Percentiles rank a stretch among this genome's conserved stretches.
phyloP scores from a whole-genome alignment of 1,140 invertebrate species.

The Drosophila grimshawi region DNA sequence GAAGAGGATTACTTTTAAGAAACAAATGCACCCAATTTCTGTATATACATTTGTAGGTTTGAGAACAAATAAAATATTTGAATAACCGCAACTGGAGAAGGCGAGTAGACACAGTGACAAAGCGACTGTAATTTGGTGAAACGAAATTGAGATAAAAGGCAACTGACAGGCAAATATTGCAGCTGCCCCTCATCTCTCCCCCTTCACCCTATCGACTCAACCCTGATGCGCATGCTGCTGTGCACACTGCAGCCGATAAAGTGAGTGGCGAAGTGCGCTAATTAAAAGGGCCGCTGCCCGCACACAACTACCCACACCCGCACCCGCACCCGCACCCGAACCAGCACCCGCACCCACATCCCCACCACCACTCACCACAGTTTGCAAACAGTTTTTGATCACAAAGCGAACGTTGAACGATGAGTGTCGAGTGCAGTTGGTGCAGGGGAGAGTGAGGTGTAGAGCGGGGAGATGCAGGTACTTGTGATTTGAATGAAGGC shows the following conservation, averaged over 20 bases:
- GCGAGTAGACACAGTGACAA: constrained; percentile 50
- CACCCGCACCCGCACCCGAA: not conserved
- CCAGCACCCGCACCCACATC: not conserved
- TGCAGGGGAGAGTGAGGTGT: not conserved
- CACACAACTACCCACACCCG: constrained; percentile 16
- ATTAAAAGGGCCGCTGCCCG: constrained; percentile 55
- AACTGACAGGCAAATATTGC: constrained; percentile 1
- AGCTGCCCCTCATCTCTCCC: not conserved
- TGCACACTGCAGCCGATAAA: constrained; percentile 42
- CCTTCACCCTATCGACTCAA: not conserved
- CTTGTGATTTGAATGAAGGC: constrained; percentile 23
- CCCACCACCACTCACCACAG: constrained; percentile 3
- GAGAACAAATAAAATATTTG: constrained; percentile 26
- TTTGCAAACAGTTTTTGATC: constrained; percentile 41
- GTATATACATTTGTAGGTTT: constrained; percentile 5
- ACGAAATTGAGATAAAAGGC: constrained; percentile 57
- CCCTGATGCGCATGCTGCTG: constrained; percentile 1
- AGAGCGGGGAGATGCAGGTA: not conserved
- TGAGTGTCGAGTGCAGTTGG: not conserved
- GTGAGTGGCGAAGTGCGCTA: constrained; percentile 58
- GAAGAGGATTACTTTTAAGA: too few species aligned
- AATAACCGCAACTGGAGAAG: constrained; percentile 45
- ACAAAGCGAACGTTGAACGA: constrained; percentile 23
- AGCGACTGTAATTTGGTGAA: constrained; percentile 54
- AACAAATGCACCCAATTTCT: too few species aligned